Percentiles rank a stretch among this genome's conserved stretches.
Conservation (phyloP, 2,888 invertebrate species). For the Sphaeridia pumilis region DNA sequence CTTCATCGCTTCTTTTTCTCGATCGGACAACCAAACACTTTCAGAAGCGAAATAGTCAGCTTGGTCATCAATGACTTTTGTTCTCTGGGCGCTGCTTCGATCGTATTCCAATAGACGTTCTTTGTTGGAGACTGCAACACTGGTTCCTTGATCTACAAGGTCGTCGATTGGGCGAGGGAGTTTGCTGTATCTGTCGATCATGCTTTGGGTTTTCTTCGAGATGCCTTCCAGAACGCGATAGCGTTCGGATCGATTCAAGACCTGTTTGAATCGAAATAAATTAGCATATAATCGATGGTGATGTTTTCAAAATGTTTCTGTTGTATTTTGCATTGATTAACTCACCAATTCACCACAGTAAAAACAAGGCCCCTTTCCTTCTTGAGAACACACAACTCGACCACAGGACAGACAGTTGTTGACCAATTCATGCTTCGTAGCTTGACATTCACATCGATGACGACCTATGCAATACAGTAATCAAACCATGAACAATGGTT, state of each 20-base stretch:
- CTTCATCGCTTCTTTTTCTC: conserved; percentile 55
- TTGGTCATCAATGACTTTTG: conserved; percentile 81
- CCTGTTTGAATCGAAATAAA: conserved; percentile 14
- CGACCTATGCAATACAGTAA: conserved; percentile 50
- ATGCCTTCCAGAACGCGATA: conserved; percentile 53
- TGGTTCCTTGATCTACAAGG: conserved; percentile 44
- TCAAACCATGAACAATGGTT: conserved; percentile 1
- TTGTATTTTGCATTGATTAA: not conserved
- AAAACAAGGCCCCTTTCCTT: conserved; percentile 92
- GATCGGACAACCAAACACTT: conserved; percentile 64
- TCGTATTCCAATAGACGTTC: conserved; percentile 75
- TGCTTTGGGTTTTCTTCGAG: conserved; percentile 55
- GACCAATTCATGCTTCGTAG: conserved; percentile 72
- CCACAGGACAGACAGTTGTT: conserved; percentile 92
- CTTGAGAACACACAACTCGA: conserved; percentile 76
- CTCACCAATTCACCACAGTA: conserved; percentile 76
- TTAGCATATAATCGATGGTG: no score
- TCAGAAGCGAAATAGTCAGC: conserved; percentile 74
- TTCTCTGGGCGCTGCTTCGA: conserved; percentile 48
- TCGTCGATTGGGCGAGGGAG: conserved; percentile 17
- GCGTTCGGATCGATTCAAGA: conserved; percentile 31
- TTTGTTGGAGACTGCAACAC: conserved; percentile 62
- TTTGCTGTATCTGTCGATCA: conserved; percentile 38
- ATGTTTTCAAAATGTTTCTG: not conserved
- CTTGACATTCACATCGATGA: conserved; percentile 83